Conservation (phyloP, 2,797 vertebrate genomes). For the Hyperoplus lanceolatus region DNA sequence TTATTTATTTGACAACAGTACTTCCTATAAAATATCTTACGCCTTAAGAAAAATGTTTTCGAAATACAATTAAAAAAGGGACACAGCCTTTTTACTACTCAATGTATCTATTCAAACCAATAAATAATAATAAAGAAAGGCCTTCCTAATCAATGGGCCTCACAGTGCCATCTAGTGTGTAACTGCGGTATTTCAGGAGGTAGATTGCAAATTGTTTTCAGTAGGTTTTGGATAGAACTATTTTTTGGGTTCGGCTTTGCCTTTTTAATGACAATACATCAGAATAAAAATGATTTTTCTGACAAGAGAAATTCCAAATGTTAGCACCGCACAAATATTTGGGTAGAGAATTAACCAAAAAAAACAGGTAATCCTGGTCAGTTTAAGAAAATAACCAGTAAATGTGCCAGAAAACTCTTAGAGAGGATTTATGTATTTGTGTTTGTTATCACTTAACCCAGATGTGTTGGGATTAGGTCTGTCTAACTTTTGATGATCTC, state of each 20-base stretch:
- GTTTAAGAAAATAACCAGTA: too few relatives aligned
- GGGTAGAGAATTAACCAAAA: background rate
- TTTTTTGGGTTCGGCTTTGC: background rate
- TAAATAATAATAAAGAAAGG: background rate
- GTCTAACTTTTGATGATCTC: conserved; percentile 41
- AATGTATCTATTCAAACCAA: background rate
- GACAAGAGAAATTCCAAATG: conserved; percentile 3
- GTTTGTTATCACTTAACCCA: background rate
- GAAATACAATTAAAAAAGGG: background rate
- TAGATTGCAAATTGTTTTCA: background rate
- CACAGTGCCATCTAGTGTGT: conserved; percentile 8
- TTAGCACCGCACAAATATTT: background rate
- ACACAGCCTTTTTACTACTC: background rate
- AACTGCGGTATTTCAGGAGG: background rate
- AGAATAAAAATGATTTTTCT: conserved; percentile 3
- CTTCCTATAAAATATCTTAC: background rate
- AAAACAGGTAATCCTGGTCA: background rate
- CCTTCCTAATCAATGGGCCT: background rate
- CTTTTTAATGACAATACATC: background rate
- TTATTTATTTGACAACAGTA: background rate
- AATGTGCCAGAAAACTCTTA: too few relatives aligned
- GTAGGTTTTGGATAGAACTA: background rate
- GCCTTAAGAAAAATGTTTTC: too few relatives aligned
- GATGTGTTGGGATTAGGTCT: background rate
- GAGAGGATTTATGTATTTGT: too few relatives aligned